Base-by-base conservation (phyloP, 1,140 invertebrate genomes). In the Trachymyrmex cornetzi region DNA sequence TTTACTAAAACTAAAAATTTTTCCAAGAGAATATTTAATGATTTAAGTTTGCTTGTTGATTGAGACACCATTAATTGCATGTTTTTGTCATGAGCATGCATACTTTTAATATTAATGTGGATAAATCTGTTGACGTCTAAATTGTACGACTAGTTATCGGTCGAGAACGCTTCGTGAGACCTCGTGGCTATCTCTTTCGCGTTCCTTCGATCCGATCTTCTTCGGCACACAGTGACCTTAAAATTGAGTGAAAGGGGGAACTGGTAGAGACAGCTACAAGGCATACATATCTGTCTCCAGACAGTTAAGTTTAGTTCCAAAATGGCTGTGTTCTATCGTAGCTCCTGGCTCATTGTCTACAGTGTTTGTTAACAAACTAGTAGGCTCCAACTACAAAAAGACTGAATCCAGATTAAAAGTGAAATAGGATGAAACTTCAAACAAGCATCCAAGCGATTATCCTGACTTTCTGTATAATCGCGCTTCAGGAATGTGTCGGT, bases 261-360 rank as follows among this genome's bases (percentile, higher is more conserved):
- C 72, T 88, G 57, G 82, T 48, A 84, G 89, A 84, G 80, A 88
- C 24, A 30, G 71, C 57, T 72, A 85, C 34, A 50, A 77, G 71
- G 87, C 30, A 61, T 87, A 82, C 85, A 71, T 85, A 81, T 77
- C 14, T 38, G 64, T 81, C 75, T 74, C 59, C 61, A 30, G 74
- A 64, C 66, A 53, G 57, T 53, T 89, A 85, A 55, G 81, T 67
- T 90, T 91, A 89, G 87, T 93, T 92, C 80, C 94, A 94, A 94
- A 91, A 94, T 94, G 94, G 94, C 94, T 90, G 94, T 92, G 90
- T 88, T 48, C 22, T 34, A 77, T 88, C 48, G 24, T 90, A 74
- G 75, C 64, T 82, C 63, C 71, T n/a, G 48, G 48, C 50, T 38
- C 19, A 16, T 66, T 22, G 50, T 57, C 22, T 44, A 63, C 55